Percentiles rank a stretch among this genome's conserved stretches.
Conservation (phyloP, 1,140 invertebrate genomes). For the Drosophila sp. region DNA sequence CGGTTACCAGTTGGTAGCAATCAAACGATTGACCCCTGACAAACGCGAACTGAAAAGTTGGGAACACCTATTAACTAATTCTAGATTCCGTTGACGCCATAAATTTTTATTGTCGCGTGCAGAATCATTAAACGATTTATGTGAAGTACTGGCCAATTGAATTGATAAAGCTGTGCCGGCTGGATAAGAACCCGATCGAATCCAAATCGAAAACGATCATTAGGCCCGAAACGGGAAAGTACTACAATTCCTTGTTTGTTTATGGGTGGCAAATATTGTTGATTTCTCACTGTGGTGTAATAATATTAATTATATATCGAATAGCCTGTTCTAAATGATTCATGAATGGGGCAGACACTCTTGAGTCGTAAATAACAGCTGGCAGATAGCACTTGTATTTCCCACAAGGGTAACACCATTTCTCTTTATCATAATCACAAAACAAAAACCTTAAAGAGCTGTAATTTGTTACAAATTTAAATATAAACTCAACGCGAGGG, state of each 20-base stretch:
- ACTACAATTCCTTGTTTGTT: constrained; percentile 21
- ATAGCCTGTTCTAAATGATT: not conserved
- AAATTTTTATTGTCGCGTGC: constrained; percentile 57
- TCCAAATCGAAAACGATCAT: constrained; percentile 33
- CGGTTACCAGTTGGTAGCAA: constrained; percentile 35
- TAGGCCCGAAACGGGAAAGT: constrained; percentile 21
- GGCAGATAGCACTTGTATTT: no score
- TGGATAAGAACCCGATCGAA: not conserved
- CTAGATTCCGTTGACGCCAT: not conserved
- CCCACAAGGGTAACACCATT: no score
- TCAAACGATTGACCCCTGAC: constrained; percentile 54
- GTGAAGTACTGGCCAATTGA: constrained; percentile 59
- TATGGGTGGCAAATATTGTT: not conserved
- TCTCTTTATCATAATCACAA: no score
- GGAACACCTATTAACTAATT: constrained; percentile 12
- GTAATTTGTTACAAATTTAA: no score
- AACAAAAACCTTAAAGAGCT: no score
- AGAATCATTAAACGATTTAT: constrained; percentile 69
- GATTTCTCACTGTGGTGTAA: constrained; percentile 2
- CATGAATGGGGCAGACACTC: no score
- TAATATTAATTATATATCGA: not conserved
- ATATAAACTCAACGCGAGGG: no score
- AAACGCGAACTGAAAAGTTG: not conserved
- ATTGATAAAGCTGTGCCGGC: constrained; percentile 46
- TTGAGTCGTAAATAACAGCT: no score